Evolutionary conservation across 1,140 invertebrate genomes (phyloP).

Genomic region (Monomorium pharaonis): DNA sequence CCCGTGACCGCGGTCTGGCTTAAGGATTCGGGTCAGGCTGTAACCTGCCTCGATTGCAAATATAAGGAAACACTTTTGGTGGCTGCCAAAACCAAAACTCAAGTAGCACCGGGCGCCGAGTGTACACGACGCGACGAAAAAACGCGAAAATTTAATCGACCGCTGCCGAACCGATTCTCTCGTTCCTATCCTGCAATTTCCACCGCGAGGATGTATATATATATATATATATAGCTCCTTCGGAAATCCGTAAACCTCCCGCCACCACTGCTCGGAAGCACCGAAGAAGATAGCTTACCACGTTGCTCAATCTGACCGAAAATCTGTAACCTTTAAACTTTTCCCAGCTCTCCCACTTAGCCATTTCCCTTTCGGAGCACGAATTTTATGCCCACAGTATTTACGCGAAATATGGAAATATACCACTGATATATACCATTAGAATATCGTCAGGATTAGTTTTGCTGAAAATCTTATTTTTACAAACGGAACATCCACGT

Average conservation of each 20-base stretch:
- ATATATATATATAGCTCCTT: not conserved
- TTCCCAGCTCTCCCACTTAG: slow-evolving; percentile 17
- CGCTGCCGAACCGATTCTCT: slow-evolving; percentile 37
- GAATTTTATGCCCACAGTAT: slow-evolving; percentile 8
- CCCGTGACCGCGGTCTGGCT: slow-evolving; percentile 75
- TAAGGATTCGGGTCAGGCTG: slow-evolving; percentile 83
- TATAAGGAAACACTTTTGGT: slow-evolving; percentile 81
- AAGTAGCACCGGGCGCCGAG: slow-evolving; percentile 59
- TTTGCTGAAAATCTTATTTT: not conserved
- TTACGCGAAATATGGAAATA: not conserved
- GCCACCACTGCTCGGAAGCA: not conserved
- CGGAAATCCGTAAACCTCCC: slow-evolving; percentile 17
- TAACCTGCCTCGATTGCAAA: slow-evolving; percentile 82
- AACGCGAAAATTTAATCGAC: slow-evolving; percentile 80
- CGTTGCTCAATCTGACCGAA: slow-evolving; percentile 38
- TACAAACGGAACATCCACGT: not conserved
- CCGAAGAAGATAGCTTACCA: slow-evolving; percentile 58
- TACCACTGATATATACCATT: not conserved
- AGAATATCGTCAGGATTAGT: not conserved
- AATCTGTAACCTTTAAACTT: slow-evolving; percentile 56
- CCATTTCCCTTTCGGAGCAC: slow-evolving; percentile 20
- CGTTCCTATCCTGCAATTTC: not conserved
- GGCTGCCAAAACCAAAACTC: slow-evolving; percentile 80
- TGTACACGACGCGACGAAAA: slow-evolving; percentile 65
- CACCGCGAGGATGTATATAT: not conserved